Percentiles rank a stretch among this genome's conserved stretches.
These are phyloP conservation scores for Branchipolynoe longqiensis DNA, from an alignment of 2,888 invertebrate genomes.

Conservation along the genomic window DNA sequence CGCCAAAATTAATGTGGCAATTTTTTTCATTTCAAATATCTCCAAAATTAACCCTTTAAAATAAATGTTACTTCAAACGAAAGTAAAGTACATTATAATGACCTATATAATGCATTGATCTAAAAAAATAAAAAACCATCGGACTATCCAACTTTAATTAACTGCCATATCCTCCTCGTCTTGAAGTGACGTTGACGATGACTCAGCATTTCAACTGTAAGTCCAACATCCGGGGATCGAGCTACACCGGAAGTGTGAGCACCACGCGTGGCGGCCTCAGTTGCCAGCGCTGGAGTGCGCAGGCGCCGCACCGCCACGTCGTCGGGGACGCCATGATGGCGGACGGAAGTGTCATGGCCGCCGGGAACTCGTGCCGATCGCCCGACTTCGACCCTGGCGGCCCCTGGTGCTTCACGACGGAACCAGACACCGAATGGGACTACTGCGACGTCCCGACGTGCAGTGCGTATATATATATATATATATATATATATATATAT, in stretches of 20 bases:
- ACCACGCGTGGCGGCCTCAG: neutral
- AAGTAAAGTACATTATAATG: too few species aligned
- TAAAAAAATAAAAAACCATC: too few species aligned
- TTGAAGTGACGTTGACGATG: too few species aligned
- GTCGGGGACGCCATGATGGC: neutral
- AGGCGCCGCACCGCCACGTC: slow-evolving; percentile 6
- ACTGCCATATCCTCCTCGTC: too few species aligned
- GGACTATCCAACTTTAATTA: too few species aligned
- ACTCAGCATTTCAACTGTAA: slow-evolving; percentile 18
- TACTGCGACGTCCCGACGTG: slow-evolving; percentile 31
- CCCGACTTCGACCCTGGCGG: slow-evolving; percentile 48
- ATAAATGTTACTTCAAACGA: too few species aligned
- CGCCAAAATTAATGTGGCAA: too few species aligned
- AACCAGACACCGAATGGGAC: slow-evolving; percentile 24
- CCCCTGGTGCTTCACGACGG: slow-evolving; percentile 44
- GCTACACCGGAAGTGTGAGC: slow-evolving; percentile 21
- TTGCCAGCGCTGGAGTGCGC: slow-evolving; percentile 28
- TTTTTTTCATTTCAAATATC: too few species aligned
- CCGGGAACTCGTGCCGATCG: slow-evolving; percentile 28
- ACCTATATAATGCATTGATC: too few species aligned
- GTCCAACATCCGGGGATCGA: slow-evolving; percentile 31
- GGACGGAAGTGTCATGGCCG: neutral
- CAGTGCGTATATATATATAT: neutral
- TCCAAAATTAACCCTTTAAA: too few species aligned
- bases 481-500: neutral